Evolutionary conservation across 2,113 vertebrate species (phyloP), one percentile per base, ranked within the genome.

Genomic region (Camelus dromedarius): DNA sequence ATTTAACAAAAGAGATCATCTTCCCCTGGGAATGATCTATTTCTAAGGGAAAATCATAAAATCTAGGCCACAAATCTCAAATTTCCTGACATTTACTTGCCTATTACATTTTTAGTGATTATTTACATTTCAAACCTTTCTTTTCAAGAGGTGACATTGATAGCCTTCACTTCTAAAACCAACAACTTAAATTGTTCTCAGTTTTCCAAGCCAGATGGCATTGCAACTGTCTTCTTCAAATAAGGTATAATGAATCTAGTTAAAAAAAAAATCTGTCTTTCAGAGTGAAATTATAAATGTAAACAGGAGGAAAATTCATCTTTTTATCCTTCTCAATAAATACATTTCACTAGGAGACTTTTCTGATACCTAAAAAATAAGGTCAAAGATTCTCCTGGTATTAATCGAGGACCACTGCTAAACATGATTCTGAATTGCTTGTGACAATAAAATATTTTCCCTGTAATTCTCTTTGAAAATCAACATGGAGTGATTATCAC

Each of bases 191-290:
- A 93, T 60, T 82, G 16, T 79, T 96, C 3, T 50, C 18, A 35
- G 16, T 58, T 88, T 52, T 91, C 32, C 24, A 95, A 93, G 73
- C 24, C 80, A 94, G 70, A 94, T 91, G 69, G 22, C 22, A 69
- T 26, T 15, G 7, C 32, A 85, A 93, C 30, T 83, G 46, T 96
- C 54, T 88, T 93, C 93, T 82, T 82, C n/a, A 94, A 95, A 94
- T 79, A 83, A 88, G 32, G 35, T 93, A 30, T 80, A 88, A 88
- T 52, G 22, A 90, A 93, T 20, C 10, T 64, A 93, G 24, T 72
- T 2, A 58, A 50, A 60, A 42, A 1, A 42, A 93, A 86, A 85
- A 82, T 32, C 5, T 46, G 16, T 88, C 70, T 93, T 86, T 89
- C 38, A 64, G 42, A 46, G 50, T 73, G 8, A 48, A 90, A 42